A percentile compares a stretch with the other conserved stretches of the same genome.
Evolutionary conservation across 1,140 invertebrate genomes (phyloP).

Genomic region (Planococcus citri): DNA sequence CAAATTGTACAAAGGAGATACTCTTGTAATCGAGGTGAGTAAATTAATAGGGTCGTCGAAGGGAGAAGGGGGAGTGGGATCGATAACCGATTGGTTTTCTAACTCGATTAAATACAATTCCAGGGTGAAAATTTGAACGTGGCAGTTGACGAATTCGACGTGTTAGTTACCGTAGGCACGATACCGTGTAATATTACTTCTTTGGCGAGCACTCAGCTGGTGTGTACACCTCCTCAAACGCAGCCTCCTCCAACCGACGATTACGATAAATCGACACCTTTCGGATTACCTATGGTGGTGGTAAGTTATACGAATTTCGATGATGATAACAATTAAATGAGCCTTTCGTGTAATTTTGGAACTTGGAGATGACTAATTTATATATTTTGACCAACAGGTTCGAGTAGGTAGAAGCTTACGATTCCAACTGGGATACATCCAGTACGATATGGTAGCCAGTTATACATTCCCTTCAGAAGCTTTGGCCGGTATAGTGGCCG

Average conservation of each 20-base stretch:
- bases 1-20: slow-evolving; percentile 87
- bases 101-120: too few species aligned
- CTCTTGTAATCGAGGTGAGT: slow-evolving; percentile 75
- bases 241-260: slow-evolving; percentile 80
- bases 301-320: slow-evolving; percentile 43
- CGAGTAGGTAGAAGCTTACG: slow-evolving; percentile 72
- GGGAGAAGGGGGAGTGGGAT: too few species aligned
- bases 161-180: slow-evolving; percentile 82
- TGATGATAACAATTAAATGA: too few species aligned
- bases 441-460: slow-evolving; percentile 74
- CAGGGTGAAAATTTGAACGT: slow-evolving; percentile 77
- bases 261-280: slow-evolving; percentile 58
- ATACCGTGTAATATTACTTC: slow-evolving; percentile 85
- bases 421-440: slow-evolving; percentile 75
- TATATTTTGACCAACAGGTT: slow-evolving; percentile 24
- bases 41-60: neutral
- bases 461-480: slow-evolving; percentile 77
- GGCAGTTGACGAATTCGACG: slow-evolving; percentile 83
- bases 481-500: slow-evolving; percentile 69
- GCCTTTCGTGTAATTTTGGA: neutral
- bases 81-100: neutral
- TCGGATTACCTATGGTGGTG: slow-evolving; percentile 71
- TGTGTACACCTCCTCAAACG: slow-evolving; percentile 75
- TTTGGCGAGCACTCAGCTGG: slow-evolving; percentile 69
- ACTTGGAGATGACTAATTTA: neutral